Percentiles rank a stretch among this genome's conserved stretches.
Conservation (phyloP, 2,888 invertebrate genomes). For the Oeneis ivallda region DNA sequence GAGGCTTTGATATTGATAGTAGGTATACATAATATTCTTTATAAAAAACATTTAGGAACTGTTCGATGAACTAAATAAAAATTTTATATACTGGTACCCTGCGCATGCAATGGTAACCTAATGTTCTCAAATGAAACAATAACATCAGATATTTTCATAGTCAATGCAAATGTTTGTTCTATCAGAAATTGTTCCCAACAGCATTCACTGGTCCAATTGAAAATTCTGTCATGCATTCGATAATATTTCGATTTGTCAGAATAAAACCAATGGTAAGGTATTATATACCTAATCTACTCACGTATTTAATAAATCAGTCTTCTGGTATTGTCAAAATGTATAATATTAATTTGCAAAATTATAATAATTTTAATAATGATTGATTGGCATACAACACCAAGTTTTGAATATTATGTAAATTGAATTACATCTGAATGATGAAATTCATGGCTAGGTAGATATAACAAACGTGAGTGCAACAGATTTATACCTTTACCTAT, state of each 20-base stretch:
- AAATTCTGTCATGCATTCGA: background rate
- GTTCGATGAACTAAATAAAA: background rate
- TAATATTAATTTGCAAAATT: constrained; percentile 4
- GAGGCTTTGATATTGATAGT: too few species aligned
- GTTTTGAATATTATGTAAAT: constrained; percentile 2
- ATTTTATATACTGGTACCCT: too few species aligned
- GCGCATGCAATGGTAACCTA: background rate
- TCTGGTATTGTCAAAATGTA: background rate
- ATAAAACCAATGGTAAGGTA: background rate
- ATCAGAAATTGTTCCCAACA: constrained; percentile 1
- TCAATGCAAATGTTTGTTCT: constrained; percentile 7
- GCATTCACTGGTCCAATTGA: constrained; percentile 4
- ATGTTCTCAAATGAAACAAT: constrained; percentile 10
- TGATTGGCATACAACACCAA: constrained; percentile 1
- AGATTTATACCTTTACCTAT: background rate
- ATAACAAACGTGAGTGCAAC: background rate
- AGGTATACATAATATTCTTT: too few species aligned
- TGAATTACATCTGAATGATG: background rate
- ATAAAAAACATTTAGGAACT: background rate
- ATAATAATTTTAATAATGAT: constrained; percentile 9
- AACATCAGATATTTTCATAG: constrained; percentile 11
- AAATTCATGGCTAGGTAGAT: background rate
- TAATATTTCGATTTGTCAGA: background rate
- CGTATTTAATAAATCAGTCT: background rate
- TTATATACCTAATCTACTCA: background rate